A percentile compares a stretch with the other conserved stretches of the same genome.
phyloP scores from a whole-genome alignment of 2,797 vertebrate species.

The Champsocephalus gunnari region DNA sequence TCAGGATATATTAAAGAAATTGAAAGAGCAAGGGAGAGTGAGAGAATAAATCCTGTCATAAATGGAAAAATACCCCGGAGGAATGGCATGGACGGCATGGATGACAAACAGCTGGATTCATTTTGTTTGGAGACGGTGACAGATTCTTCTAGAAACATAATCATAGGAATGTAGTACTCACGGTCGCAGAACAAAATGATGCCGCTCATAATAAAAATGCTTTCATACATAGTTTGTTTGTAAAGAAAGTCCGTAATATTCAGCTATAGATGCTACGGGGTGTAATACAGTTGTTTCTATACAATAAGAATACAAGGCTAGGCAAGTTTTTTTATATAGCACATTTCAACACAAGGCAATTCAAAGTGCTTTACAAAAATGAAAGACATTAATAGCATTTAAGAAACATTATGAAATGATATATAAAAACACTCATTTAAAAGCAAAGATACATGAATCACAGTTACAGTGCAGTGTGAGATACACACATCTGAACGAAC shows the following conservation, averaged over 20 bases:
- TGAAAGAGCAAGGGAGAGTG: constrained; percentile 40
- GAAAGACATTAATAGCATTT: too few relatives aligned
- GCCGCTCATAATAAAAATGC: constrained; percentile 28
- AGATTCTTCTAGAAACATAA: constrained; percentile 65
- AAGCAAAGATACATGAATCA: too few relatives aligned
- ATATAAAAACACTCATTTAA: too few relatives aligned
- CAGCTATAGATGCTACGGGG: constrained; percentile 5
- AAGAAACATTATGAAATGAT: too few relatives aligned
- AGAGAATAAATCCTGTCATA: constrained; percentile 73
- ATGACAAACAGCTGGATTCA: constrained; percentile 76
- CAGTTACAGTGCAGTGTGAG: too few relatives aligned
- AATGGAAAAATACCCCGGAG: constrained; percentile 81
- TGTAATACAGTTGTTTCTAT: constrained; percentile 23
- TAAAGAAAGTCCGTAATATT: constrained; percentile 22
- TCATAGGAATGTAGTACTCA: constrained; percentile 56
- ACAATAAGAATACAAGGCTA: background rate
- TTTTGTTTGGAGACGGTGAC: constrained; percentile 72
- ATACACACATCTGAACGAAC: too few relatives aligned
- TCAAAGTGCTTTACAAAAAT: too few relatives aligned
- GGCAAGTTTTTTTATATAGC: too few relatives aligned
- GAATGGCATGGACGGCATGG: constrained; percentile 46
- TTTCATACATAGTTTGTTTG: constrained; percentile 44
- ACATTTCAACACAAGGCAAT: too few relatives aligned
- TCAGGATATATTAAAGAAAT: constrained; percentile 81
- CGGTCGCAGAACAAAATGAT: constrained; percentile 40